phyloP scores from a whole-genome alignment of 2,797 vertebrate genomes.

The Staurois parvus region DNA sequence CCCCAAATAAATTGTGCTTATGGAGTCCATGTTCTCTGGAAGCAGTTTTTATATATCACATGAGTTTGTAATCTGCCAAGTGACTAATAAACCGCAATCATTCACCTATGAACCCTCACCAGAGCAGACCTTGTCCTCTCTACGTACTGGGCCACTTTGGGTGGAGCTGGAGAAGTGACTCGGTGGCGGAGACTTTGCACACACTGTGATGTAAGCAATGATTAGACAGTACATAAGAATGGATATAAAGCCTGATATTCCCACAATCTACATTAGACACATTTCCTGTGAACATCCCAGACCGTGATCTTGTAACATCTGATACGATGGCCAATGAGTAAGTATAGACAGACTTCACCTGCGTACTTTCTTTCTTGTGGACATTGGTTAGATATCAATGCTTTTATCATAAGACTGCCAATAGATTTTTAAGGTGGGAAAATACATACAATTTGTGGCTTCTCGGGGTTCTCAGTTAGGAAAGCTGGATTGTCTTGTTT shows the following conservation, averaged over 20 bases:
- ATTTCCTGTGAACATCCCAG: background rate
- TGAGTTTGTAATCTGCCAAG: background rate
- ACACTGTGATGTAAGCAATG: constrained; percentile 13
- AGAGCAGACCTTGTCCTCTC: background rate
- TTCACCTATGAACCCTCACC: background rate
- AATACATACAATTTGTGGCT: background rate
- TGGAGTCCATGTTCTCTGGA: too few relatives aligned
- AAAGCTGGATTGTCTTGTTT: too few relatives aligned
- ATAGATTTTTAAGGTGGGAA: background rate
- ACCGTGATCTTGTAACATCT: too few relatives aligned
- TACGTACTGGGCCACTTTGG: background rate
- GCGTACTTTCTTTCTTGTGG: background rate
- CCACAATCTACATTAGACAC: background rate
- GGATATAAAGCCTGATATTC: background rate
- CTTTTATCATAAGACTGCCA: background rate
- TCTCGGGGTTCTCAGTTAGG: background rate
- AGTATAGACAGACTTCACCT: constrained; percentile 9
- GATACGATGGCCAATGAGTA: constrained; percentile 38
- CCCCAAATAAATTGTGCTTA: too few relatives aligned
- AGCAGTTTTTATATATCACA: background rate
- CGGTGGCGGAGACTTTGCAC: constrained; percentile 36
- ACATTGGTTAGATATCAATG: background rate
- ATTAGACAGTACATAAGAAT: background rate
- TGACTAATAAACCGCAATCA: background rate
- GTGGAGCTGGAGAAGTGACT: background rate